Evolutionary conservation across 2,888 invertebrate species (phyloP), one percentile per base, ranked within the genome.

Genomic region (Morpho helenor): DNA sequence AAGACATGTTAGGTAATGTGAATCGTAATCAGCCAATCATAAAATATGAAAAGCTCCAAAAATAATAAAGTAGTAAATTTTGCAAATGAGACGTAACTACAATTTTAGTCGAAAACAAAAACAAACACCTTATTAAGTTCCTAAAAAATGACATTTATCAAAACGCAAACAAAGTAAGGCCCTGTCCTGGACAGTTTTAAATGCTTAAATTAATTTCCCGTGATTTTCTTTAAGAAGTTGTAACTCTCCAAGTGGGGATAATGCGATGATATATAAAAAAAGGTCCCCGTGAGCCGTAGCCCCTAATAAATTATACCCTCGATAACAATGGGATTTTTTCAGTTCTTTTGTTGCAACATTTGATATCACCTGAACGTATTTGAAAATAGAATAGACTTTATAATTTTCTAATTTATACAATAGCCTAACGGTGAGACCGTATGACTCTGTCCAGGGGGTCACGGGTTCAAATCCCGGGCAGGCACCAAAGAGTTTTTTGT

Each of bases 211-310:
- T 90, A 90, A 90, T 89, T 87, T 87, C 82, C 85, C 85, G 81
- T 80, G 86, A 86, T 87, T 87, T 89, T 82, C 86, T 89, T 87
- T 89, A 90, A 90, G 89, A 89, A 90, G 89, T 89, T 89, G 88
- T 88, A 89, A 87, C 89, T 88, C 83, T 76, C 87, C 79, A 79
- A 85, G 87, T 84, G 84, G 87, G 89, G 87, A 90, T 90, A 90
- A 90, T 89, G 86, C 89, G 90, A 90, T 90, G 90, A 90, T 90
- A 89, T 90, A 90, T 90, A 90, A 90, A 90, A 88, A 90, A 90
- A 90, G 88, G 88, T 84, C 85, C 84, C 87, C 76, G 79, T 81
- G 84, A 82, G 84, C 81, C 82, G 68, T 73, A 73, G 75, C 81
- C 87, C 84, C 85, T 89, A 89, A 91, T 91, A 91, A 91, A 91